Conservation (phyloP, 2,113 vertebrate species). For the Lanius ludovicianus region DNA sequence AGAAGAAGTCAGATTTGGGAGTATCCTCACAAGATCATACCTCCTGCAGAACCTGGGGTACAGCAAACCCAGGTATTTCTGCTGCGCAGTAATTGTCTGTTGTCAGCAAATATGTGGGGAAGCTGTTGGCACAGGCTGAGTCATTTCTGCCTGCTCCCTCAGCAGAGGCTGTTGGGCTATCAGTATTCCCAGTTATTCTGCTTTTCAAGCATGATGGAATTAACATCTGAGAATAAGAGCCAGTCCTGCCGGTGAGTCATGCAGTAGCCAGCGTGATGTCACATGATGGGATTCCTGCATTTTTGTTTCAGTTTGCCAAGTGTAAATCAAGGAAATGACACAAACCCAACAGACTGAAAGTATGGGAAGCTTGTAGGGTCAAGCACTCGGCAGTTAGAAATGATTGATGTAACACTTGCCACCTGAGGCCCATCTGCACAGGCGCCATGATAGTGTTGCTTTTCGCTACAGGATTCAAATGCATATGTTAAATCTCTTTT, state of each 20-base stretch:
- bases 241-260: neutral
- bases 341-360: neutral
- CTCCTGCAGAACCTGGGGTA: neutral
- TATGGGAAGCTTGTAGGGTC: neutral
- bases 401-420: neutral
- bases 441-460: neutral
- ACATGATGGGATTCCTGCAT: neutral
- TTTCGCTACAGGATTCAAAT: neutral
- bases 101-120: neutral
- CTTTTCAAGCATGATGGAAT: neutral
- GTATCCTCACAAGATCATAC: neutral
- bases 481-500: neutral
- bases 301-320: conserved; percentile 1
- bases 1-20: neutral
- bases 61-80: neutral
- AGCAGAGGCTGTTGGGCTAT: neutral
- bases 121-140: neutral
- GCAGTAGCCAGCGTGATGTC: neutral
- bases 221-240: neutral
- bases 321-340: conserved; percentile 6
- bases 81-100: neutral
- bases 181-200: neutral
- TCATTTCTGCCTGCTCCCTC: neutral
- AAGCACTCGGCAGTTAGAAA: neutral
- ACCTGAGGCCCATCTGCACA: neutral